These are phyloP conservation scores for Drosophila elegans DNA, from an alignment of 1,140 invertebrate species.

Conservation along the genomic window DNA sequence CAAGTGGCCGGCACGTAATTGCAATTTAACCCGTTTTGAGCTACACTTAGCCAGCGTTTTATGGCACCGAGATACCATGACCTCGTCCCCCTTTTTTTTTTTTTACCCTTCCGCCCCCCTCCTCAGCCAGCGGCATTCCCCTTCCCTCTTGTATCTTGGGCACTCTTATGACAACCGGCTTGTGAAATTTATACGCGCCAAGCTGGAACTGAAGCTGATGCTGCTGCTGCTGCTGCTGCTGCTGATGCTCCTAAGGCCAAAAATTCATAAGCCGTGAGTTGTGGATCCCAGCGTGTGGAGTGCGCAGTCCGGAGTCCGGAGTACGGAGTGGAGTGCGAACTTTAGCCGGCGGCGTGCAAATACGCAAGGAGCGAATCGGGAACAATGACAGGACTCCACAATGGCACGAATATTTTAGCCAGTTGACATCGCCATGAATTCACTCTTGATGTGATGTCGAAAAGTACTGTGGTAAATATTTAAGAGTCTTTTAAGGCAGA, in stretches of 20 bases:
- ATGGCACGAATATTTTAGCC: constrained; percentile 26
- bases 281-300: constrained; percentile 4
- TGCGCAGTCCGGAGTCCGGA: neutral
- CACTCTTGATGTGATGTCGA: constrained; percentile 2
- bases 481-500: constrained; percentile 2
- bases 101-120: neutral
- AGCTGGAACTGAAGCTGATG: constrained; percentile 16
- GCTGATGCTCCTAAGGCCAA: constrained; percentile 35
- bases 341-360: constrained; percentile 26
- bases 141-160: no score
- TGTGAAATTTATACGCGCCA: constrained; percentile 50
- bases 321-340: constrained; percentile 11
- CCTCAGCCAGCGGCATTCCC: no score
- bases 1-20: constrained; percentile 65
- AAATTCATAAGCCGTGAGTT: constrained; percentile 53
- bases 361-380: constrained; percentile 16
- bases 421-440: constrained; percentile 40
- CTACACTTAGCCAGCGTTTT: constrained; percentile 45
- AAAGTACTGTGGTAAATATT: constrained; percentile 22
- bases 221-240: no score
- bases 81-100: neutral
- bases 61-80: constrained; percentile 27
- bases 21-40: constrained; percentile 60
- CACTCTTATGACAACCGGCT: constrained; percentile 1
- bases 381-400: constrained; percentile 23